Evolutionary conservation across 2,888 invertebrate species (phyloP), one percentile per base, ranked within the genome.

Genomic region (Kryphioiulus occultus): DNA sequence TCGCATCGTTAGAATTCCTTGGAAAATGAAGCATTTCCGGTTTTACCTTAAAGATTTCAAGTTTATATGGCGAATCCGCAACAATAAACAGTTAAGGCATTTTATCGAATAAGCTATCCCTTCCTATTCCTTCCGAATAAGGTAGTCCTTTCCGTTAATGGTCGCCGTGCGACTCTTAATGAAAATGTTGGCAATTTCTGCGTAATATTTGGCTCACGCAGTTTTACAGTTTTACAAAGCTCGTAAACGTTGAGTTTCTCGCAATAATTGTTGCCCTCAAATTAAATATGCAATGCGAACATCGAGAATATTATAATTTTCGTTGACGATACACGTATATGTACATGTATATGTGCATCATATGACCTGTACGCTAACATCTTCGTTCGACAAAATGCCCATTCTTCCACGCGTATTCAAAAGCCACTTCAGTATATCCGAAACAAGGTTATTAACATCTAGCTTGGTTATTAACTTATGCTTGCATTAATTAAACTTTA

Each of bases 401-500:
- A 78, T 78, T 78, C 78, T 78, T 78, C 78, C 10, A 78, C 78
- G 10, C 15, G 15, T 78, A 17, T 30, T 78, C 78, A 78, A 78
- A 78, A 3, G 30, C 15, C 30, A 17, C 78, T 78, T 78, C 15
- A 32, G 30, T 30, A 26, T 26, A 30, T 78, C 30, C 12, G 17
- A 78, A 68, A n/a, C 26, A 68, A 78, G 78, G 78, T 78, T 78
- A 78, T 78, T 68, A 30, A 78, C 78, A 78, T 78, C 68, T n/a
- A 26, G 3, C 26, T 10, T 26, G 68, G 68, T 68, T 68, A 68
- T 68, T 68, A 68, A 68, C 68, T 26, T 68, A 68, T 68, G 12
- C 68, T 68, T 30, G 78, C 30, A 78, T 78, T 78, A 78, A 78
- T 78, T 78, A 78, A 78, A 78, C 78, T 78, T 78, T 78, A 78